Evolutionary conservation across 2,888 invertebrate species (phyloP), one percentile per base, ranked within the genome.

Genomic region (Mesorhabditis belari): DNA sequence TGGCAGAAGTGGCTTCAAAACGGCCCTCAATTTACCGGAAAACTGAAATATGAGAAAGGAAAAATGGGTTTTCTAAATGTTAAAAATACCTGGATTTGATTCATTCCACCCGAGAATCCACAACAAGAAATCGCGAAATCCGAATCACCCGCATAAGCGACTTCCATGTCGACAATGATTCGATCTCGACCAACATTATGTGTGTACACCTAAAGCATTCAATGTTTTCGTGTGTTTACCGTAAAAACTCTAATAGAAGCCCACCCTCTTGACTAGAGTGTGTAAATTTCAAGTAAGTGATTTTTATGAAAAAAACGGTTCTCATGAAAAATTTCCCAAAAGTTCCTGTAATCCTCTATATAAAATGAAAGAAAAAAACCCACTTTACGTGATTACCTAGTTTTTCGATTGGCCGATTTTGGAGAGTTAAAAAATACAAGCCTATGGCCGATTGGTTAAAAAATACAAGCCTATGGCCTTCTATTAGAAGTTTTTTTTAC

Each of bases 141-240:
- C 81, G 93, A 93, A 82, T 98, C 95, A 51, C 96, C 94, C 66
- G 92, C 92, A 83, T 96, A 96, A 79, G 91, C 90, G 64, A 96
- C 85, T 84, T 96, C 96, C 74, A 95, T 85, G 83, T 98, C 98
- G 88, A 98, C 89, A 76, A 96, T 90, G 75, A 98, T 93, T 85
- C 96, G 94, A 75, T 86, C 84, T 58, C 85, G 74, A 26, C 90
- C 89, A 27, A 92, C 88, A 82, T 93, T 91, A 82, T 90, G 90
- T 75, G 93, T 92, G 82, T 96, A 96, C 9, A 95, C 93, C 65
- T 65, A 21, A 4, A 50, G 4, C 23, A 3, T n/a, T 24, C 21
- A 5, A 17, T 52, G 19, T n/a, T 21, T 52, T 12, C 12, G n/a
- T n/a, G n/a, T n/a, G n/a, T n/a, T n/a, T n/a, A n/a, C n/a, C n/a